Evolutionary conservation across 2,797 vertebrate genomes (phyloP).

Genomic region (Argentina silus): DNA sequence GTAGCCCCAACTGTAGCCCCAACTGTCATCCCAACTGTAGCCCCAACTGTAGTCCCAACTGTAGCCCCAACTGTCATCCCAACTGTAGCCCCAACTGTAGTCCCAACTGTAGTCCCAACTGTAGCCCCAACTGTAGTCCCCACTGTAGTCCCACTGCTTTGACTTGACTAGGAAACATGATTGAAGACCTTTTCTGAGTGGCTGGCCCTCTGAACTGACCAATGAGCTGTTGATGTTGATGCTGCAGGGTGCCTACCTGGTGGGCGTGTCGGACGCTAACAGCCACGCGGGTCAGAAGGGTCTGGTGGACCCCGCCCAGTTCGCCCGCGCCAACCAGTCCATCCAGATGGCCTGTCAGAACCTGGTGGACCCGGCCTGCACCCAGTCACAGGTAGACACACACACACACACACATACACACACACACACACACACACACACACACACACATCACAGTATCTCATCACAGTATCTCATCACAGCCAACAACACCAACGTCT

Average conservation of each 20-base stretch:
- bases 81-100: no score
- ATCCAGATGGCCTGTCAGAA: constrained; percentile 99
- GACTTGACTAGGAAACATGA: background rate
- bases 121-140: no score
- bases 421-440: background rate
- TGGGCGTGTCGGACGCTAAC: constrained; percentile 93
- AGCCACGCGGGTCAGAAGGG: constrained; percentile 95
- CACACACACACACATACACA: background rate
- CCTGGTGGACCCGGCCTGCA: constrained; percentile 93
- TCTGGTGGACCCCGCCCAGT: constrained; percentile 94
- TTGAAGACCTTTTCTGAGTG: background rate
- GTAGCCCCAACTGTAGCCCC: no score
- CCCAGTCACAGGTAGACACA: constrained; percentile 89
- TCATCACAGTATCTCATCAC: background rate
- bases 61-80: no score
- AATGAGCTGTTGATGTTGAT: background rate
- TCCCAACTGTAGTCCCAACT: no score
- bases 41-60: no score
- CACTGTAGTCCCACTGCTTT: no score
- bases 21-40: no score
- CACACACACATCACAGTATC: background rate
- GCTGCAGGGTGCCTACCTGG: constrained; percentile 89
- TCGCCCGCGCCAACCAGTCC: constrained; percentile 95
- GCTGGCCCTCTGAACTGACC: background rate
- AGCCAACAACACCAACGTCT: background rate